Conservation (phyloP, 2,888 invertebrate genomes). For the Xestoiulus laeticollis region DNA sequence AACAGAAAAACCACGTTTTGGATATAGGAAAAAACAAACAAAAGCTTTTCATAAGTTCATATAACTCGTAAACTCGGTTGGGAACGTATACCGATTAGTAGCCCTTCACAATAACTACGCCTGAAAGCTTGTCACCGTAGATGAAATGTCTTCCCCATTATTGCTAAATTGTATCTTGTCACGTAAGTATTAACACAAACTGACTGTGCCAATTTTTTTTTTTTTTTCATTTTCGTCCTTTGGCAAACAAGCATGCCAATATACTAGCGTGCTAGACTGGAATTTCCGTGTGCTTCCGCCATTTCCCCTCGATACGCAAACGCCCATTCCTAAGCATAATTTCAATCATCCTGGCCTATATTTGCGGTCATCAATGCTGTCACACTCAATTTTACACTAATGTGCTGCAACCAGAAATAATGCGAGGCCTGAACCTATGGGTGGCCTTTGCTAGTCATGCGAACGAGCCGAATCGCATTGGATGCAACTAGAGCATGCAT, state of each 20-base stretch:
- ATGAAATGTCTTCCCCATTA: background rate
- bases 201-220: conserved; percentile 10
- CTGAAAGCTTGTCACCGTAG: background rate
- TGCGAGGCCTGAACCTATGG: background rate
- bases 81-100: no score
- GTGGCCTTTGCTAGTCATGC: background rate
- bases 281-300: background rate
- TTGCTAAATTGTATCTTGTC: conserved; percentile 29
- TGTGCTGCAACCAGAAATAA: background rate
- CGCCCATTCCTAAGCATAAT: background rate
- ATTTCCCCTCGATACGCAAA: background rate
- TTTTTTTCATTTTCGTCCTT: background rate
- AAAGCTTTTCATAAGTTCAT: no score
- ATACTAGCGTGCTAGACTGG: background rate
- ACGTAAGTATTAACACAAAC: conserved; percentile 13
- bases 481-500: background rate
- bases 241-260: background rate
- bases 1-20: no score
- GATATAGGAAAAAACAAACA: no score
- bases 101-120: no score
- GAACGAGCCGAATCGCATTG: background rate
- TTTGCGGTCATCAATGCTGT: conserved; percentile 34
- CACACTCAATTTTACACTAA: conserved; percentile 6
- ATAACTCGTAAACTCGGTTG: no score
- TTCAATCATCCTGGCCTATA: conserved; percentile 37